Base-by-base conservation (phyloP, 2,113 vertebrate genomes). In the Rhinopomastus cyanomelas region DNA sequence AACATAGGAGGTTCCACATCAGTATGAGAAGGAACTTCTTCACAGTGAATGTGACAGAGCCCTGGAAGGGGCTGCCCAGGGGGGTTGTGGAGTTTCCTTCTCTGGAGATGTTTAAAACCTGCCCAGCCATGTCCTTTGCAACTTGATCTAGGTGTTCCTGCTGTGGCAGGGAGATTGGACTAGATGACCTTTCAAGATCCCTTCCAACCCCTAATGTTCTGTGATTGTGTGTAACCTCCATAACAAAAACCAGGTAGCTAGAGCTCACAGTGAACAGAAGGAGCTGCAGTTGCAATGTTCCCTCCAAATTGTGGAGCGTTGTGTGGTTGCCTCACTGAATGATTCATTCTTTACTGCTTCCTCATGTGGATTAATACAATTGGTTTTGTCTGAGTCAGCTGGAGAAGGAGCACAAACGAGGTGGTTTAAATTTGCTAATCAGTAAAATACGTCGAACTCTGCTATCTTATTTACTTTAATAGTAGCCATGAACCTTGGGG, bases 221-320 rank as follows among this genome's bases (percentile, higher is more conserved):
- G n/a, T n/a, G n/a, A n/a, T n/a, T n/a, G n/a, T n/a, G n/a, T n/a
- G n/a, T n/a, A n/a, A n/a, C n/a, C n/a, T n/a, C n/a, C n/a, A n/a
- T n/a, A n/a, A 26, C 55, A 82, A 52, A 86, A 90, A 82, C 29
- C 25, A 57, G 15, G 37, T 59, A 79, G 62, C 71, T 83, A n/a
- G 51, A 90, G 12, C 61, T 87, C 32, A 36, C 12, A 17, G 37
- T 59, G 53, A 94, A 81, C 32, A 55, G 49, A 81, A 93, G 60
- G 36, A 36, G 75, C 79, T 93, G 44, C 66, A 71, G 71, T 55
- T 92, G 84, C 71, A 85, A 79, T 81, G 89, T 94, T 95, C 74
- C 53, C 83, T 93, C 79, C 80, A 91, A 81, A 87, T 93, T 93
- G 89, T 84, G 49, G 94, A 74, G 34, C 30, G 53, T 85, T 62